A percentile compares a stretch with the other conserved stretches of the same genome.
phyloP scores from a whole-genome alignment of 2,797 vertebrate genomes.

The Phataginus tricuspis region DNA sequence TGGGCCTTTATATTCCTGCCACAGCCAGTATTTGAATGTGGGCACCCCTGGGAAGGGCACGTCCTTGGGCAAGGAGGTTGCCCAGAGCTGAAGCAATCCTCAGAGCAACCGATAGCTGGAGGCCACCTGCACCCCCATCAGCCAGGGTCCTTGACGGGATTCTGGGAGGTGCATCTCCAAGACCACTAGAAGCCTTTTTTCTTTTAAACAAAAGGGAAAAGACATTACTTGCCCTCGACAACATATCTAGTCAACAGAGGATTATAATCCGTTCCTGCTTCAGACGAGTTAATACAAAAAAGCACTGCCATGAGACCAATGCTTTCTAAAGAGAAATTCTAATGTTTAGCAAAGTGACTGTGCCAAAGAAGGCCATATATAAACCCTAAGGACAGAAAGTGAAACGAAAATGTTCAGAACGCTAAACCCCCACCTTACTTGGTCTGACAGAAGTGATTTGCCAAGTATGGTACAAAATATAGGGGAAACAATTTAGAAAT shows the following conservation, averaged over 20 bases:
- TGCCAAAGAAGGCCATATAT: not conserved
- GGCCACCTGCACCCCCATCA: not conserved
- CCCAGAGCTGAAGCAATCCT: not conserved
- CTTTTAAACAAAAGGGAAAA: not conserved
- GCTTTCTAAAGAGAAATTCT: not conserved
- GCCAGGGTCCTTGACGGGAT: not conserved
- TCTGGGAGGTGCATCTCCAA: not conserved
- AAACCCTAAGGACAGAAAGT: not conserved
- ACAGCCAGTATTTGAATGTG: not conserved
- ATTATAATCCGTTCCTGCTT: not conserved
- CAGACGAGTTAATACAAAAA: not conserved
- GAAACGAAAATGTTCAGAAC: slow-evolving; percentile 5
- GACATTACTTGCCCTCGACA: not conserved
- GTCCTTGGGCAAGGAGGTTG: not conserved
- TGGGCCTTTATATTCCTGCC: not conserved
- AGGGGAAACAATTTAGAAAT: slow-evolving; percentile 8
- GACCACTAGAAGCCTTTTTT: not conserved
- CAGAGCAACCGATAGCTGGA: not conserved
- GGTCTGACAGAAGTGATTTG: not conserved
- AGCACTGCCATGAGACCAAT: not conserved
- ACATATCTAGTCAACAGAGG: not conserved
- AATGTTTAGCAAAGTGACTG: not conserved
- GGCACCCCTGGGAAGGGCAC: not conserved
- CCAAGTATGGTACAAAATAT: not conserved
- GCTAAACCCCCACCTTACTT: not conserved